phyloP scores from a whole-genome alignment of 1,140 invertebrate genomes.

The Heterodera schachtii region DNA sequence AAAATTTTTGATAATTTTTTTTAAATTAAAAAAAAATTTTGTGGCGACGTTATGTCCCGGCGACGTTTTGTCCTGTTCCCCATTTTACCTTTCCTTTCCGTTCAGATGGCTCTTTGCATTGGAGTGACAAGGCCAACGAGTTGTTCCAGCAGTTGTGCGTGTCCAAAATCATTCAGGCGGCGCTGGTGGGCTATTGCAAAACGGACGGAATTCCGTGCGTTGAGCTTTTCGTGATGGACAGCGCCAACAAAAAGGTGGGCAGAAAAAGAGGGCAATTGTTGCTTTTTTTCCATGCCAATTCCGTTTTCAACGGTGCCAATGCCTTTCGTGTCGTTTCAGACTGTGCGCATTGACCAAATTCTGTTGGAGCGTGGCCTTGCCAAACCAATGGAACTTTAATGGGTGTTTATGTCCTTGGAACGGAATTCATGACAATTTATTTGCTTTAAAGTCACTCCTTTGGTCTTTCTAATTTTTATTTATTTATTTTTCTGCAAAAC shows the following conservation, averaged over 20 bases:
- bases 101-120: constrained; percentile 38
- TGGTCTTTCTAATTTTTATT: no score
- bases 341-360: constrained; percentile 44
- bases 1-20: no score
- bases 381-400: constrained; percentile 39
- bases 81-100: background rate
- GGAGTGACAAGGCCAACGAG: constrained; percentile 53
- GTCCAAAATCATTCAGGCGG: constrained; percentile 49
- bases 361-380: constrained; percentile 45
- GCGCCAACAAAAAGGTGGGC: constrained; percentile 50
- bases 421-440: no score
- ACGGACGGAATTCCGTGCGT: constrained; percentile 48
- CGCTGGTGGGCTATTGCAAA: constrained; percentile 49
- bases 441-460: no score
- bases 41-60: no score
- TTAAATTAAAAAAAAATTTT: no score
- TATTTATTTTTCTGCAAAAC: no score
- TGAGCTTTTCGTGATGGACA: constrained; percentile 42
- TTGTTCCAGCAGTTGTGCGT: constrained; percentile 47
- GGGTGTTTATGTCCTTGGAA: no score
- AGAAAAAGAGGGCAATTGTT: no score
- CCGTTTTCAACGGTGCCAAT: constrained; percentile 12
- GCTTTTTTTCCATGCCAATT: no score
- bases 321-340: constrained; percentile 37
- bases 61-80: no score